A percentile compares a stretch with the other conserved stretches of the same genome.
These are phyloP conservation scores for Temnothorax longispinosus DNA, from an alignment of 1,140 invertebrate species.

Conservation along the genomic window DNA sequence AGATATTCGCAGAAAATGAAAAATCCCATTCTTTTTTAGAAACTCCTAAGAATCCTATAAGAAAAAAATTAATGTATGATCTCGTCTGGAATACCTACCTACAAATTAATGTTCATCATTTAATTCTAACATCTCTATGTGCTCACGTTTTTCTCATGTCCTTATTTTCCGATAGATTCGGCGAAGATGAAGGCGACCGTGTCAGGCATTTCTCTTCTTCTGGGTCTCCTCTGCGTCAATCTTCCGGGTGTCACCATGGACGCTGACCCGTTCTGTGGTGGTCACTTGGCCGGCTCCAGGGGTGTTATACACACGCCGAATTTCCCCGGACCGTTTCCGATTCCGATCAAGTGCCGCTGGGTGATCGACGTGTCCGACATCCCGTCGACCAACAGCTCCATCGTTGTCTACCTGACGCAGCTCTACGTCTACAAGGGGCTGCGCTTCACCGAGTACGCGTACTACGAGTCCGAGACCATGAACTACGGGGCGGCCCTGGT, in stretches of 20 bases:
- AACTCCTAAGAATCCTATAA: too few relatives aligned
- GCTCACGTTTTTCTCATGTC: background rate
- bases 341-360: slow-evolving; percentile 94
- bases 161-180: background rate
- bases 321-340: slow-evolving; percentile 92
- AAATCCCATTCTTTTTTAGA: too few relatives aligned
- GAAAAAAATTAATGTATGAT: too few relatives aligned
- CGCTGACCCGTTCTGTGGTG: slow-evolving; percentile 86
- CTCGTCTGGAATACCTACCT: too few relatives aligned
- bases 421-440: slow-evolving; percentile 93
- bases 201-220: background rate
- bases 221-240: slow-evolving; percentile 22
- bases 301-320: slow-evolving; percentile 93
- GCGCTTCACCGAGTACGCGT: slow-evolving; percentile 93
- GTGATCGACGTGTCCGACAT: slow-evolving; percentile 92
- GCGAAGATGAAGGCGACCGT: slow-evolving; percentile 44
- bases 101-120: too few relatives aligned
- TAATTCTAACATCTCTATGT: too few relatives aligned
- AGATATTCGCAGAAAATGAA: too few relatives aligned
- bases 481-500: slow-evolving; percentile 88
- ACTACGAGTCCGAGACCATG: slow-evolving; percentile 89
- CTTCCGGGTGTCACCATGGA: background rate
- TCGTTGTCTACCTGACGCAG: slow-evolving; percentile 95
- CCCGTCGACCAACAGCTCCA: slow-evolving; percentile 86
- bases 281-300: slow-evolving; percentile 87